phyloP scores from a whole-genome alignment of 2,888 invertebrate species.

The Mellilla xanthometata region DNA sequence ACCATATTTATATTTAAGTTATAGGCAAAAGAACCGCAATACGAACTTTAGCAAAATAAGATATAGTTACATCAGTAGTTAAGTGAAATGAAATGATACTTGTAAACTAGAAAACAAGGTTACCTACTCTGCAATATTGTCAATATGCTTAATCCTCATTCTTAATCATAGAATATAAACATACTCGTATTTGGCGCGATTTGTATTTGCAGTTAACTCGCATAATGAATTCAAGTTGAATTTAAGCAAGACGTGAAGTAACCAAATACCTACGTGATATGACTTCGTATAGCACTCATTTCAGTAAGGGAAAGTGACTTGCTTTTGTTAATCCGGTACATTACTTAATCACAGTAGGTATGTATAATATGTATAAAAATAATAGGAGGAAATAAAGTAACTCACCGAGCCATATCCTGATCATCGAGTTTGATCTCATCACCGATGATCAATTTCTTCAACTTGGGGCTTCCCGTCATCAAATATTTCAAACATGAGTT shows the following conservation, averaged over 20 bases:
- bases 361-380: neutral
- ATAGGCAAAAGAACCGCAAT: no score
- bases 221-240: neutral
- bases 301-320: conserved; percentile 1
- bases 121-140: no score
- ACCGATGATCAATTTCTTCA: conserved; percentile 84
- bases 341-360: neutral
- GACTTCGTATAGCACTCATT: neutral
- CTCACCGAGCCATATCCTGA: conserved; percentile 85
- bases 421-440: conserved; percentile 86
- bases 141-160: no score
- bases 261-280: neutral
- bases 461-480: conserved; percentile 82
- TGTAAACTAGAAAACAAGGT: no score
- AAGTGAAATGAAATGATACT: no score
- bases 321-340: neutral
- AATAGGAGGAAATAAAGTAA: conserved; percentile 13
- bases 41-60: no score
- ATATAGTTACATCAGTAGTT: no score
- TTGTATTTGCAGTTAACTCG: no score
- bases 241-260: conserved; percentile 2
- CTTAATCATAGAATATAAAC: no score
- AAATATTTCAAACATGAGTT: conserved; percentile 82
- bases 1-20: no score
- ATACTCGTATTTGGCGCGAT: no score